phyloP scores from a whole-genome alignment of 2,113 vertebrate genomes.

The Pterocles burchelli region DNA sequence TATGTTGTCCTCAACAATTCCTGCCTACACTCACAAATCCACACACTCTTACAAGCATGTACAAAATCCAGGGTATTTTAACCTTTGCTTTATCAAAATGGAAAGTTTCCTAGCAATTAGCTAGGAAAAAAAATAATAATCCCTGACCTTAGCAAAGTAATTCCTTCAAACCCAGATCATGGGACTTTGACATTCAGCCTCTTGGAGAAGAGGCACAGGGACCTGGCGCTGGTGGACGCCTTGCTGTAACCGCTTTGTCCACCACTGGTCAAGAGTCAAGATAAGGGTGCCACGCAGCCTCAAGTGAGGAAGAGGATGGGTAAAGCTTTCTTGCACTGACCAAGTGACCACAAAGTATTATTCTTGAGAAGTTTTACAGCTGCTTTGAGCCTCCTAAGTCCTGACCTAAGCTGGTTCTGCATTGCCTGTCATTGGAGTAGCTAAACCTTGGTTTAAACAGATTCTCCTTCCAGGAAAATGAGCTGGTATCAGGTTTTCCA shows the following conservation, averaged over 20 bases:
- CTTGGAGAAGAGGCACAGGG: background rate
- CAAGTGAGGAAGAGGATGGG: background rate
- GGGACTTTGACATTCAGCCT: background rate
- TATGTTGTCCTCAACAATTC: conserved; percentile 21
- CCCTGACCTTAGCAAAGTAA: background rate
- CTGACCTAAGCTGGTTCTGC: background rate
- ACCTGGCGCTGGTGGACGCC: background rate
- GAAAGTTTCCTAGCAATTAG: background rate
- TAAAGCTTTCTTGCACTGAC: background rate
- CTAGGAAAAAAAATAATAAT: background rate
- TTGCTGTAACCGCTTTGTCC: background rate
- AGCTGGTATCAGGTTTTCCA: background rate
- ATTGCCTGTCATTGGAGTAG: background rate
- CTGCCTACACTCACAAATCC: background rate
- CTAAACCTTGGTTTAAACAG: background rate
- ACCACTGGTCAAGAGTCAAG: background rate
- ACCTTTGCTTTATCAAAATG: background rate
- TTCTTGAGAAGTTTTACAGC: background rate
- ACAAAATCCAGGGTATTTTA: background rate
- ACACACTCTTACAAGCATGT: background rate
- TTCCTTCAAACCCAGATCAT: background rate
- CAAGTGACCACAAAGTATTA: background rate
- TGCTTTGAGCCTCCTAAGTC: background rate
- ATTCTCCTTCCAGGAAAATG: background rate
- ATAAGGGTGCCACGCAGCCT: background rate